A percentile compares a stretch with the other conserved stretches of the same genome.
Conservation (phyloP, 1,140 invertebrate genomes). For the Cherax destructor region DNA sequence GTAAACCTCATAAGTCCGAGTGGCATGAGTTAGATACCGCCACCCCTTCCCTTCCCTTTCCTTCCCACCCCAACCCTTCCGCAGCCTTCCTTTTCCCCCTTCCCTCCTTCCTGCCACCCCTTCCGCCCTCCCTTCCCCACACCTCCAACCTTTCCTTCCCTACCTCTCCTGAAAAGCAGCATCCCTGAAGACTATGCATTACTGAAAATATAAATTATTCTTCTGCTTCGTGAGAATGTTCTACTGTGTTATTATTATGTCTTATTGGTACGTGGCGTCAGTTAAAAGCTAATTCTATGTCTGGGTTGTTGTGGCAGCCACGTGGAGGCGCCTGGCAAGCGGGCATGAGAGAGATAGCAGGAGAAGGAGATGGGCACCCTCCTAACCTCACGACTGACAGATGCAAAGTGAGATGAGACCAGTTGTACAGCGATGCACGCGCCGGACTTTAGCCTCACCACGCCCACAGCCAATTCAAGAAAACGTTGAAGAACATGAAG, state of each 20-base stretch:
- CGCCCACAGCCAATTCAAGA: no score
- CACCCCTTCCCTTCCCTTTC: neutral
- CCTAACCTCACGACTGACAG: neutral
- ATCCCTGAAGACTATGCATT: neutral
- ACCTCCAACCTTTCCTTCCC: neutral
- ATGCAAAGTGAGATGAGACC: neutral
- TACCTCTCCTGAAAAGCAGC: neutral
- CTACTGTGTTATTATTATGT: neutral
- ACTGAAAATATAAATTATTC: neutral
- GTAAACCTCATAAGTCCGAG: neutral
- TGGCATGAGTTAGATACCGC: neutral
- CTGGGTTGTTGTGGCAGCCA: conserved; percentile 10
- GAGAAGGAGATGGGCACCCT: neutral
- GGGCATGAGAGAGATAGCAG: neutral
- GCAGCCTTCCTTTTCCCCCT: no score
- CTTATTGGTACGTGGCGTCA: neutral
- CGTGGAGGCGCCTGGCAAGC: neutral
- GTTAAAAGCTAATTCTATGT: conserved; percentile 24
- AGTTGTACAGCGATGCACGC: no score
- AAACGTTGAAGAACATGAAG: no score
- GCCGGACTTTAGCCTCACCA: no score
- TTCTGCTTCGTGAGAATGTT: neutral
- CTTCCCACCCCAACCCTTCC: neutral
- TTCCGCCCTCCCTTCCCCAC: neutral
- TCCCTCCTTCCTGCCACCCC: no score